Percentiles rank a stretch among this genome's conserved stretches.
Evolutionary conservation across 2,888 invertebrate species (phyloP).

Genomic region (Sceliomorpha sp.): DNA sequence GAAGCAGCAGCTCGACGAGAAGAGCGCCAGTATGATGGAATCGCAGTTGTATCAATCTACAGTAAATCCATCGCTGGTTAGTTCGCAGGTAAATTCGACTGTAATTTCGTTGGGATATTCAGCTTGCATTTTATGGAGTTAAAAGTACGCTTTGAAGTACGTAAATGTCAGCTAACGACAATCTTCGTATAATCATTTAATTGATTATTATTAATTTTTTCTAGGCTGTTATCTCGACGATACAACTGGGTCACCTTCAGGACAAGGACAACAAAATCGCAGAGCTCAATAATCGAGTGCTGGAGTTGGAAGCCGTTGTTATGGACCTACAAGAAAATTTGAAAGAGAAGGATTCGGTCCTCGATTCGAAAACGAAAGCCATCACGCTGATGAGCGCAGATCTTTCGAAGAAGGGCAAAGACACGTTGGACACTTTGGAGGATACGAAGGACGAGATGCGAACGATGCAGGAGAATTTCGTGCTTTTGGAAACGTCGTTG

Average conservation of each 20-base stretch:
- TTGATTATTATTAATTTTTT: slow-evolving; percentile 33
- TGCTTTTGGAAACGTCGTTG: slow-evolving; percentile 86
- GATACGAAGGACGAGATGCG: slow-evolving; percentile 91
- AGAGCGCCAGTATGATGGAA: slow-evolving; percentile 68
- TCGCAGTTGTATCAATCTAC: slow-evolving; percentile 59
- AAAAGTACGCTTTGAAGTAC: too few species aligned
- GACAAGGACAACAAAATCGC: slow-evolving; percentile 85
- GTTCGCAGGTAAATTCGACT: slow-evolving; percentile 64
- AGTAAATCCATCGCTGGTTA: slow-evolving; percentile 66
- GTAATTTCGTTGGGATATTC: background rate
- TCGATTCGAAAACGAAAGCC: slow-evolving; percentile 90
- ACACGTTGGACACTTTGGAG: slow-evolving; percentile 87
- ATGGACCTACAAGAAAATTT: slow-evolving; percentile 91
- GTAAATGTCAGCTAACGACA: too few species aligned
- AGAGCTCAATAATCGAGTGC: slow-evolving; percentile 86
- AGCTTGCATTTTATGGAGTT: background rate
- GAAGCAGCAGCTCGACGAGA: slow-evolving; percentile 80
- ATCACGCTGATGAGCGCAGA: slow-evolving; percentile 88
- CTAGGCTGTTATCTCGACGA: slow-evolving; percentile 57
- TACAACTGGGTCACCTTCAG: slow-evolving; percentile 79
- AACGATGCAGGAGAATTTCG: slow-evolving; percentile 89
- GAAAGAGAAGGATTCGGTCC: slow-evolving; percentile 91
- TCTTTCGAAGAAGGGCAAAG: slow-evolving; percentile 86
- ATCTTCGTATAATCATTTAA: too few species aligned
- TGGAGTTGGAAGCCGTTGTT: slow-evolving; percentile 88